Percentiles rank a stretch among this genome's conserved stretches.
Evolutionary conservation across 2,797 vertebrate species (phyloP).

Genomic region (Sebastes steindachneri): DNA sequence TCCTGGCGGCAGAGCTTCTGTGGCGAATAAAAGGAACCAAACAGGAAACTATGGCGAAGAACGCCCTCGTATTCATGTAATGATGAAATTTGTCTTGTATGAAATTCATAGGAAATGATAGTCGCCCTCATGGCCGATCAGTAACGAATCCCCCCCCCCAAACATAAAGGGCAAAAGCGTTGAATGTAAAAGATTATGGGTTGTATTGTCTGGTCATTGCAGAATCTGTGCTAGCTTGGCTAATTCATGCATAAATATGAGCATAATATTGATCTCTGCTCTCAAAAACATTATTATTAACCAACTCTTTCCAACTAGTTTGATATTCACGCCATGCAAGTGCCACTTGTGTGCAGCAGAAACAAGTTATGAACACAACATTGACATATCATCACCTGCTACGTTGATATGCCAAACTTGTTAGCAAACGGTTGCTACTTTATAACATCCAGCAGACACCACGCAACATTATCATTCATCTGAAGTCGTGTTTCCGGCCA

Average conservation of each 20-base stretch:
- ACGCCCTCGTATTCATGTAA: slow-evolving; percentile 40
- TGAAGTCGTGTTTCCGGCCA: too few species aligned
- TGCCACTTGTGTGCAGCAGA: neutral
- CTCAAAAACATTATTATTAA: neutral
- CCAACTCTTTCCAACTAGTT: neutral
- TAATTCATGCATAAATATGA: neutral
- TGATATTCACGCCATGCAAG: neutral
- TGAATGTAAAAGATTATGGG: too few species aligned
- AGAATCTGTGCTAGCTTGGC: neutral
- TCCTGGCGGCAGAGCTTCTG: slow-evolving; percentile 30
- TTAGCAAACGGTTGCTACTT: too few species aligned
- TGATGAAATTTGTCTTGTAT: slow-evolving; percentile 52
- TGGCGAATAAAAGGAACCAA: slow-evolving; percentile 51
- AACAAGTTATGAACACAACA: too few species aligned
- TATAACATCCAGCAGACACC: too few species aligned
- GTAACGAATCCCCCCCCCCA: neutral
- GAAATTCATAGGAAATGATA: slow-evolving; percentile 48
- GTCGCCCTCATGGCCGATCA: slow-evolving; percentile 32
- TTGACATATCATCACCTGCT: too few species aligned
- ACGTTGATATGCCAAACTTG: too few species aligned
- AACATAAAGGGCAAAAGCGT: neutral
- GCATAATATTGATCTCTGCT: neutral
- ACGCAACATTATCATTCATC: too few species aligned
- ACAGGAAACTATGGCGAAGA: slow-evolving; percentile 55
- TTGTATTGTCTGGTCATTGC: too few species aligned